Evolutionary conservation across 2,888 invertebrate species (phyloP), one percentile per base, ranked within the genome.

Genomic region (Tethea ocularis): DNA sequence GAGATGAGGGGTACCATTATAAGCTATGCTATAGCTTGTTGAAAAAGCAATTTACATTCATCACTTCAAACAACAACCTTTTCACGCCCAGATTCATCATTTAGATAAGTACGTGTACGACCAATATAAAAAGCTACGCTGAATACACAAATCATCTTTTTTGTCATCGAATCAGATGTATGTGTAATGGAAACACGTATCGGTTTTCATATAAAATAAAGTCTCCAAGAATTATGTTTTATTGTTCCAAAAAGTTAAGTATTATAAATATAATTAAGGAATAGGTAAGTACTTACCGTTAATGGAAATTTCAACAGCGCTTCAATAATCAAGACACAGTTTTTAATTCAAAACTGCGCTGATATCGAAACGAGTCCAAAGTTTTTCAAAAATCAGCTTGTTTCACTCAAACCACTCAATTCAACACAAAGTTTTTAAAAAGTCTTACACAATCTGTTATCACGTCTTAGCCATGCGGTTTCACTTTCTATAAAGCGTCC

Each of bases 321-420:
- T 75, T 83, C 89, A 92, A 93, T 89, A 92, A 72, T 91, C 92
- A 69, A 88, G 78, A 79, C 88, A 83, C 91, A 89, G 88, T 93
- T 92, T 90, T 78, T 68, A 70, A 72, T 62, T 70, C 72, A 89
- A 92, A 93, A 92, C 90, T 84, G 88, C 66, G 88, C 84, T 83
- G 92, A 92, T 93, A 92, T 88, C 84, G 87, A 88, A 86, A 87
- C 82, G 67, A 84, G 88, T 88, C 82, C 60, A 72, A 75, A 77
- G 61, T 70, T 77, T 74, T 72, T 80, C 83, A 86, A 78, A 71
- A 77, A 77, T 80, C 82, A 78, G 69, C 69, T 76, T 71, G 83
- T 81, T 77, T 78, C 83, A 87, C 86, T 80, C 61, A 41, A 76
- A 80, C 72, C 80, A 88, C 86, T 82, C 66, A 75, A 83, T 79